phyloP scores from a whole-genome alignment of 2,113 vertebrate genomes.

The Chamaetylas fuelleborni region DNA sequence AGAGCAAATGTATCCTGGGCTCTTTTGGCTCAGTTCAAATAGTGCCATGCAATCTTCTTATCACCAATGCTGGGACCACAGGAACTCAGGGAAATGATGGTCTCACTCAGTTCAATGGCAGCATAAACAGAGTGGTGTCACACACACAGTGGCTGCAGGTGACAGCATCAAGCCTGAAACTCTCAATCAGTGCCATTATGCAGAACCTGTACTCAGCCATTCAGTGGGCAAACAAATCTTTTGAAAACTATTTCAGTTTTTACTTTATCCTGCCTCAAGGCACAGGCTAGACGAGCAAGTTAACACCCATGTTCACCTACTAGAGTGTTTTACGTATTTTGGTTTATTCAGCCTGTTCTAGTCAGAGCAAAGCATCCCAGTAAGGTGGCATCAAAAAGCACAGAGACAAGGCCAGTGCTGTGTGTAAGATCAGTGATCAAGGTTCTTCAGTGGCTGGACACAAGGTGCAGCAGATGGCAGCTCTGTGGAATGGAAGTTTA shows the following conservation, averaged over 20 bases:
- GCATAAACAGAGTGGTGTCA: not conserved
- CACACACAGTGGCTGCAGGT: not conserved
- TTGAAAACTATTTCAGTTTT: not conserved
- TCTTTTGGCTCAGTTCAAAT: not conserved
- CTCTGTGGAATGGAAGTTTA: not conserved
- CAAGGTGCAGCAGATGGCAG: not conserved
- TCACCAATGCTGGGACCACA: not conserved
- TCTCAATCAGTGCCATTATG: not conserved
- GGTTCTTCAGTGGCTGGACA: not conserved
- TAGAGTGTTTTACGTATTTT: not conserved
- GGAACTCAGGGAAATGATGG: not conserved
- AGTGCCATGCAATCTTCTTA: not conserved
- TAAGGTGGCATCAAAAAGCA: not conserved
- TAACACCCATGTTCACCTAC: not conserved
- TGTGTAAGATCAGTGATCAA: not conserved
- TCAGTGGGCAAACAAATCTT: not conserved
- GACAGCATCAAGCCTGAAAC: not conserved
- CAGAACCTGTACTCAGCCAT: not conserved
- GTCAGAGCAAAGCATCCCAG: not conserved
- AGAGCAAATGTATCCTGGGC: not conserved
- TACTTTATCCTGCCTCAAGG: not conserved
- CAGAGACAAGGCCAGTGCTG: not conserved
- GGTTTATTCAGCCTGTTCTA: not conserved
- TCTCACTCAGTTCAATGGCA: not conserved
- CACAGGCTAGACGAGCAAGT: not conserved